Base-by-base conservation (phyloP, 2,888 invertebrate species). In the Euspilapteryx auroguttella region DNA sequence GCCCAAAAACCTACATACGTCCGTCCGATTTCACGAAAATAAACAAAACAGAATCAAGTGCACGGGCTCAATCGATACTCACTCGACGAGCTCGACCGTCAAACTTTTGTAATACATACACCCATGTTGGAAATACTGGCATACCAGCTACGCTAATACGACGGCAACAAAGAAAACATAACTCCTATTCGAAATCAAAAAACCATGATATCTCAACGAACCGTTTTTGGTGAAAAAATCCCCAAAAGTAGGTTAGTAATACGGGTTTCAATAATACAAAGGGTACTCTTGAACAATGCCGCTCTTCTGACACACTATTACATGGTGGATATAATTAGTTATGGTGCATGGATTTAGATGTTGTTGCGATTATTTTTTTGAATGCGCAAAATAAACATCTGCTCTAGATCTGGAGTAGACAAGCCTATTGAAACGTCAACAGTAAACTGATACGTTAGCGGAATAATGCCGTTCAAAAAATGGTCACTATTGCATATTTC, bases 161-260 rank as follows among this genome's bases (percentile, higher is more conserved):
- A 41, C 47, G 31, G 31, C 37, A 69, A 66, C 68, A 75, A 57
- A 54, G 52, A 49, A 63, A 66, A 61, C 54, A 68, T 71, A 64
- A 65, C 50, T 55, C 35, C 40, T 49, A 71, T 73, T 73, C 48
- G 51, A 52, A 66, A 41, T 44, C 71, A 59, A 65, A 68, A 62
- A 52, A 62, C 54, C 73, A 66, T 73, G 57, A 71, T 68, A 62
- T 56, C 58, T 59, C 50, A 41, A 51, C 49, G 37, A 48, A 41
- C 43, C 44, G 55, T 68, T 64, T 65, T 64, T 52, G 49, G 41
- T 41, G 43, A 47, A 57, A 61, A 62, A 62, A 61, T 63, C 55
- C 58, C 63, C 66, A 68, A 71, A 73, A 73, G 57, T 75, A 65
- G 75, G 75, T 75, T 71, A 73, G 71, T 75, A 73, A 75, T 73